These are phyloP conservation scores for Battus philenor DNA, from an alignment of 1,140 invertebrate genomes.

Conservation along the genomic window DNA sequence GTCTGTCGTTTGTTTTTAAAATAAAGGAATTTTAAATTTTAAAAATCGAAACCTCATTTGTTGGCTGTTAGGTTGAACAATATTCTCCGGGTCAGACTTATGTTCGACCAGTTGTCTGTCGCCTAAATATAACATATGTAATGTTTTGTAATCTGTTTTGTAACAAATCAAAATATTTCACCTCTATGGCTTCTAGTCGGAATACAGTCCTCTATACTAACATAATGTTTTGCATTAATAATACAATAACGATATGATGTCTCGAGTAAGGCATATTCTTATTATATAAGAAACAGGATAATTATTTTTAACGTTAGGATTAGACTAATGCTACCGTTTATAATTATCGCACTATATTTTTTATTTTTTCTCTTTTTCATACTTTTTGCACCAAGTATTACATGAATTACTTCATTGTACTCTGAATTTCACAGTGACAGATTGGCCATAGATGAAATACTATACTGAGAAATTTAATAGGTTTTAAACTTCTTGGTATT, in stretches of 20 bases:
- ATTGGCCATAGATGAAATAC: neutral
- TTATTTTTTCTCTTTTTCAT: conserved; percentile 25
- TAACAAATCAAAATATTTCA: too few species aligned
- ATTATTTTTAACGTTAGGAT: conserved; percentile 33
- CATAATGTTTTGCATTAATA: conserved; percentile 51
- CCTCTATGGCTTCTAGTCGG: too few species aligned
- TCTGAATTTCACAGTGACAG: conserved; percentile 18
- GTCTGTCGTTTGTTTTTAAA: too few species aligned
- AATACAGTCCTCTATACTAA: conserved; percentile 27
- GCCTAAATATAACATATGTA: too few species aligned
- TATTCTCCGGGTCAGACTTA: too few species aligned
- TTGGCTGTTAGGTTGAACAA: too few species aligned
- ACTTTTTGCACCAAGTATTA: conserved; percentile 37
- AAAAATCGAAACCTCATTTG: too few species aligned
- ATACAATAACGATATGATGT: conserved; percentile 74
- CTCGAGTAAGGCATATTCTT: conserved; percentile 72
- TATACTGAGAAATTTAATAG: too few species aligned
- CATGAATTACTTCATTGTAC: conserved; percentile 26
- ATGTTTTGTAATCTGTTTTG: too few species aligned
- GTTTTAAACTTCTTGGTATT: too few species aligned
- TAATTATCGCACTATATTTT: conserved; percentile 17
- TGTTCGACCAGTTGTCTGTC: too few species aligned
- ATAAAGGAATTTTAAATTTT: too few species aligned
- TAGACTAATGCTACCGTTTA: conserved; percentile 14
- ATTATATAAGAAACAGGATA: conserved; percentile 64